Evolutionary conservation across 2,888 invertebrate genomes (phyloP), one percentile per base, ranked within the genome.

Genomic region (Rhodophaea formosa): DNA sequence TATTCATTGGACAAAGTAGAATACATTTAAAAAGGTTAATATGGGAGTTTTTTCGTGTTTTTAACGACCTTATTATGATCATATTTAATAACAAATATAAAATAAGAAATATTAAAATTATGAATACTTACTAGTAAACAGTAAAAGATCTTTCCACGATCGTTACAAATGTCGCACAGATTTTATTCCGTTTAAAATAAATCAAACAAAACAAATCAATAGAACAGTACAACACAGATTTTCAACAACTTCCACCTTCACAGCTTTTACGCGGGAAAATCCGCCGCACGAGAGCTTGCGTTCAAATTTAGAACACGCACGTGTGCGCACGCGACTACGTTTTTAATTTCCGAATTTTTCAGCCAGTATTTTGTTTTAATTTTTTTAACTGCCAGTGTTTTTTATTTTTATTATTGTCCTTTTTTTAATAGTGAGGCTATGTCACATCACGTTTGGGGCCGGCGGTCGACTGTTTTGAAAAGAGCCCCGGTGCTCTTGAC

Each of bases 401-500:
- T 43, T 56, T 63, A 54, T 65, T 62, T 54, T 66, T 70, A 67
- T 67, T 68, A 69, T 72, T 68, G 69, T 70, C 65, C 68, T 62
- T 69, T 61, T 53, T 65, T 61, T 63, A 62, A 55, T 57, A 61
- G 66, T 64, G 69, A 68, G 71, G 74, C 68, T 71, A 75, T 80
- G 82, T 85, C 83, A 80, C 79, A 77, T 75, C 82, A 67, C 79
- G 76, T 77, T 77, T 75, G 75, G 72, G 70, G 65, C 74, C 65
- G 68, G 71, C 80, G 75, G 72, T 72, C 75, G 82, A 85, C 84
- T 86, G 88, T 83, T 82, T 81, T 75, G 74, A 79, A 82, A 84
- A 80, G 82, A 83, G 85, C 75, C 71, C 77, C 77, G 72, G 69
- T 79, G 86, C 75, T 86, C 86, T 86, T 91, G 90, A 91, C 91